Evolutionary conservation across 2,797 vertebrate species (phyloP).

Genomic region (Gouania willdenowi): DNA sequence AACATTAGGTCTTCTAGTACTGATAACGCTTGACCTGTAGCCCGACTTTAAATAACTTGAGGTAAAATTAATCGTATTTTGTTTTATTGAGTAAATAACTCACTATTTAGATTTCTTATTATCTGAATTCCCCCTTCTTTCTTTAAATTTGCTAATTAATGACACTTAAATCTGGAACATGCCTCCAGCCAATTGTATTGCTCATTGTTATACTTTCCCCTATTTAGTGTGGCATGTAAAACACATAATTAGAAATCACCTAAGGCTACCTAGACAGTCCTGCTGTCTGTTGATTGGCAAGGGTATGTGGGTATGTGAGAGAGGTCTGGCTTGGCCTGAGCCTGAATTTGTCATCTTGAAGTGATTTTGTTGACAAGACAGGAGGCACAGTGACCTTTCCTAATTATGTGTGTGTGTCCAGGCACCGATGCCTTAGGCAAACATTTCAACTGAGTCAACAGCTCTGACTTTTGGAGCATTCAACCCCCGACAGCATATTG

Average conservation of each 20-base stretch:
- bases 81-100: too few species aligned
- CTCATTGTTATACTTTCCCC: conserved; percentile 46
- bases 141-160: conserved; percentile 8
- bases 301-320: conserved; percentile 69
- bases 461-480: conserved; percentile 44
- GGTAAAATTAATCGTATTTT: too few species aligned
- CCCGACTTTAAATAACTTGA: too few species aligned
- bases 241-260: conserved; percentile 69
- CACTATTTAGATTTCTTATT: too few species aligned
- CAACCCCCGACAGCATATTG: conserved; percentile 38
- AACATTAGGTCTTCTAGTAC: too few species aligned
- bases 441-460: conserved; percentile 81
- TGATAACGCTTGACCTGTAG: too few species aligned
- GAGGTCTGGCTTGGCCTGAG: conserved; percentile 46
- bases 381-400: conserved; percentile 76
- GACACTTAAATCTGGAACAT: conserved; percentile 15
- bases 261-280: conserved; percentile 57
- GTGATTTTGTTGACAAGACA: conserved; percentile 77
- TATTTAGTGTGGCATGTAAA: conserved; percentile 43
- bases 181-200: conserved; percentile 29
- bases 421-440: conserved; percentile 67
- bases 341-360: conserved; percentile 72
- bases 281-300: conserved; percentile 68
- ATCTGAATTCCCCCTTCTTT: neutral
- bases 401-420: conserved; percentile 78